Evolutionary conservation across 2,888 invertebrate species (phyloP), one percentile per base, ranked within the genome.

Genomic region (Steinernema hermaphroditum): DNA sequence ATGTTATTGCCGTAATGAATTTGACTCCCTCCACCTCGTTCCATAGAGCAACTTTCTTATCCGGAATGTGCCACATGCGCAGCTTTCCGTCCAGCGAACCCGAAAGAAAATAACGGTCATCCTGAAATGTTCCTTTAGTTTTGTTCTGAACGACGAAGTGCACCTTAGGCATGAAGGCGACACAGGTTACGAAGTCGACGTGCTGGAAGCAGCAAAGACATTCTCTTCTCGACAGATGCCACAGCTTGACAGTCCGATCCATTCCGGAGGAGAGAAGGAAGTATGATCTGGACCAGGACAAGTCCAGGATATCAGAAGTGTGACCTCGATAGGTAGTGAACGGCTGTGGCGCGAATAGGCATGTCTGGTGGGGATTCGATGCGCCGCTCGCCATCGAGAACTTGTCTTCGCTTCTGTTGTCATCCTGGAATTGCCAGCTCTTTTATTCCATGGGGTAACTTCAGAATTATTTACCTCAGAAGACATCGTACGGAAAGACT

Each of bases 141-240:
- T 12, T 2, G 22, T 6, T 41, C 4, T 29, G 27, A 24, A 14
- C 41, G 32, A 16, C 24, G 9, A 76, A 74, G 68, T 37, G 4
- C 81, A 88, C 89, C 72, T 93, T 90, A 0, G 98, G 98, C 89
- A 98, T 96, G 88, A 98, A 98, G 71, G 94, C 96, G 83, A 98
- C 96, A 0, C 97, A 96, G 0, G 98, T 97, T 71, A 98, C 97
- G 87, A 97, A 97, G 89, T 98, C 97, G 78, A 96, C 95, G 87
- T 98, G 98, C 87, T 97, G 96, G 89, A 98, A 98, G 87, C 96
- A 96, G 87, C 97, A 98, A 0, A 98, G 90, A 87, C 98, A 98
- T 88, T 98, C 97, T 83, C 93, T 92, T 44, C 97, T 90, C 0
- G 96, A 95, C 76, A 97, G 94, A 88, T 98, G 97, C 97, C 98